Conservation (phyloP, 2,888 invertebrate species). For the Microplitis deprimator region DNA sequence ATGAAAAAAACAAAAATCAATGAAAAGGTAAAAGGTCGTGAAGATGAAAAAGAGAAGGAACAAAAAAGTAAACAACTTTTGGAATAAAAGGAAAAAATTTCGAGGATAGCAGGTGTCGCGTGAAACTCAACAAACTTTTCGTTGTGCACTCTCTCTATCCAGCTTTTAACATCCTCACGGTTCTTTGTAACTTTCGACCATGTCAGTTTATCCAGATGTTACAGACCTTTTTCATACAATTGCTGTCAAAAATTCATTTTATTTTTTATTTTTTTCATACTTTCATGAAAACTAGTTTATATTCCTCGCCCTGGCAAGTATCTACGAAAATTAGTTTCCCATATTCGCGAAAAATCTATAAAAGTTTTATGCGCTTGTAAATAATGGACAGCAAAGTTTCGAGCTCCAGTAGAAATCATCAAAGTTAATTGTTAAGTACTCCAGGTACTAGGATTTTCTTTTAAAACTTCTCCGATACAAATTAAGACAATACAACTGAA, state of each 20-base stretch:
- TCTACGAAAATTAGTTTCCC: neutral
- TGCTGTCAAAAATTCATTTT: constrained; percentile 4
- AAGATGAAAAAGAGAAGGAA: neutral
- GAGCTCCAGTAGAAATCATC: neutral
- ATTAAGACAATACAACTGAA: neutral
- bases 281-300: neutral
- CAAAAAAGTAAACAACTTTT: neutral
- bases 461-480: neutral
- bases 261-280: neutral
- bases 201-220: constrained; percentile 32
- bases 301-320: neutral
- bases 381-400: neutral
- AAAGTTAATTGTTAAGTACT: neutral
- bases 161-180: constrained; percentile 28
- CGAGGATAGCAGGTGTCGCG: constrained; percentile 24
- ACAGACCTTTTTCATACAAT: constrained; percentile 12
- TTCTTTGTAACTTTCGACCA: constrained; percentile 26
- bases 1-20: neutral
- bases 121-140: constrained; percentile 21
- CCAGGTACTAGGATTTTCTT: neutral
- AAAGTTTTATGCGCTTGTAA: neutral
- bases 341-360: neutral
- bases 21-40: neutral
- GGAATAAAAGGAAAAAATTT: neutral
- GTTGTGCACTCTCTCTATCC: neutral